Evolutionary conservation across 2,888 invertebrate genomes (phyloP).

Genomic region (Andrena bicolor): DNA sequence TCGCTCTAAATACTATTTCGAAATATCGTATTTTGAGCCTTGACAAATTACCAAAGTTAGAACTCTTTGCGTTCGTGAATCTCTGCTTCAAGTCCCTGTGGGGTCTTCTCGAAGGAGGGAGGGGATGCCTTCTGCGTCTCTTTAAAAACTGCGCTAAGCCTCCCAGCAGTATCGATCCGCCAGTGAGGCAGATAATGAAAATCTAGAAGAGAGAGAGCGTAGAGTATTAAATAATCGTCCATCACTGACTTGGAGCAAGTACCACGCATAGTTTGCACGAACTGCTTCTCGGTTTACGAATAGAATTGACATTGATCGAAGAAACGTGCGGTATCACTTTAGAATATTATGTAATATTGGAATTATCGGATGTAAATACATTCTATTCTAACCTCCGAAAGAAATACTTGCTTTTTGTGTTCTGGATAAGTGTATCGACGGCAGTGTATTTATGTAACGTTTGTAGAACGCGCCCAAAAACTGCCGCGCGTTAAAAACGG

Average conservation of each 20-base stretch:
- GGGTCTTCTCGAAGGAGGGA: conserved; percentile 77
- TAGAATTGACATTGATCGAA: conserved; percentile 10
- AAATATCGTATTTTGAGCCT: too few species aligned
- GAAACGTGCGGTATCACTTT: conserved; percentile 1
- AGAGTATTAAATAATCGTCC: conserved; percentile 1
- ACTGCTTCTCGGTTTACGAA: neutral
- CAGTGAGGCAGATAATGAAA: conserved; percentile 90
- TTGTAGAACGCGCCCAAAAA: conserved; percentile 77
- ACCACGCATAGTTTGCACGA: neutral
- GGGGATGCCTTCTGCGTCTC: conserved; percentile 86
- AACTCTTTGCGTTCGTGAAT: conserved; percentile 77
- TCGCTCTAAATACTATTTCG: too few species aligned
- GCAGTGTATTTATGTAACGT: conserved; percentile 77
- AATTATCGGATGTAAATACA: conserved; percentile 52
- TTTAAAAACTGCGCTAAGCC: conserved; percentile 93
- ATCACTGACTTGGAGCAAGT: neutral
- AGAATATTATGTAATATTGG: conserved; percentile 65
- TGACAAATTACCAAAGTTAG: conserved; percentile 81
- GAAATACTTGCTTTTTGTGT: conserved; percentile 89
- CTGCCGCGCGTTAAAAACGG: conserved; percentile 74
- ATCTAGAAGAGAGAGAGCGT: conserved; percentile 85
- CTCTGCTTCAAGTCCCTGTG: conserved; percentile 80
- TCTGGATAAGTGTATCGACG: conserved; percentile 87
- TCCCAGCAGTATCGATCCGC: conserved; percentile 93
- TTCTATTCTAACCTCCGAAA: conserved; percentile 66